Evolutionary conservation across 2,113 vertebrate genomes (phyloP).

Genomic region (Cochlearius cochlearius): DNA sequence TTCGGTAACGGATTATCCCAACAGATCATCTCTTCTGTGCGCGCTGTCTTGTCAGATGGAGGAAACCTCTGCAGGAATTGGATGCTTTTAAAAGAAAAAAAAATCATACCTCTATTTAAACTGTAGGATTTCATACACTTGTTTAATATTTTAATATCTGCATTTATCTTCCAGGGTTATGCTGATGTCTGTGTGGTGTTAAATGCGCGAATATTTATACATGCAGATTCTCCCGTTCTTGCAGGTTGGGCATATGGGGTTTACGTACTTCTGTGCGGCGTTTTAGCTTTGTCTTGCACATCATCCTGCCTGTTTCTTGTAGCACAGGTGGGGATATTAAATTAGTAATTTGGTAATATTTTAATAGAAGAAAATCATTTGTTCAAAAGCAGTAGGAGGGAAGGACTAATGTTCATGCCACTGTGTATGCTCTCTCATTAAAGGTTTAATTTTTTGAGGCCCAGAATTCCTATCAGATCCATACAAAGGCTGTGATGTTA

Average conservation of each 20-base stretch:
- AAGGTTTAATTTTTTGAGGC: neutral
- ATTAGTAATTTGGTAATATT: neutral
- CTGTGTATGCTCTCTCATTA: neutral
- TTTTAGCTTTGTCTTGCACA: neutral
- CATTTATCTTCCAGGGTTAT: neutral
- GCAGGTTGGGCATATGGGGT: neutral
- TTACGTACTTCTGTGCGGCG: neutral
- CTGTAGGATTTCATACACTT: neutral
- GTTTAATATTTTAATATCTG: neutral
- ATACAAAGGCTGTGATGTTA: slow-evolving; percentile 21
- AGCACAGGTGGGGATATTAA: neutral
- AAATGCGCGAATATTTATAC: neutral
- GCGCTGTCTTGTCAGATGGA: neutral
- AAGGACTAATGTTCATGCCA: neutral
- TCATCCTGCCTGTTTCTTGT: neutral
- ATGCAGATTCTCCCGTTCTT: neutral
- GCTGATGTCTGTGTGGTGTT: neutral
- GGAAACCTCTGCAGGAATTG: neutral
- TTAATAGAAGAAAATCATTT: neutral
- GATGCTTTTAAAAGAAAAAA: neutral
- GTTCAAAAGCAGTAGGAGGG: neutral
- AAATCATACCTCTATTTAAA: neutral
- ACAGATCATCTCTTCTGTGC: neutral
- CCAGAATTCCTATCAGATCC: slow-evolving; percentile 14
- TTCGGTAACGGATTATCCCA: neutral